Conservation (phyloP, 2,888 invertebrate genomes). For the Athalia rosae region DNA sequence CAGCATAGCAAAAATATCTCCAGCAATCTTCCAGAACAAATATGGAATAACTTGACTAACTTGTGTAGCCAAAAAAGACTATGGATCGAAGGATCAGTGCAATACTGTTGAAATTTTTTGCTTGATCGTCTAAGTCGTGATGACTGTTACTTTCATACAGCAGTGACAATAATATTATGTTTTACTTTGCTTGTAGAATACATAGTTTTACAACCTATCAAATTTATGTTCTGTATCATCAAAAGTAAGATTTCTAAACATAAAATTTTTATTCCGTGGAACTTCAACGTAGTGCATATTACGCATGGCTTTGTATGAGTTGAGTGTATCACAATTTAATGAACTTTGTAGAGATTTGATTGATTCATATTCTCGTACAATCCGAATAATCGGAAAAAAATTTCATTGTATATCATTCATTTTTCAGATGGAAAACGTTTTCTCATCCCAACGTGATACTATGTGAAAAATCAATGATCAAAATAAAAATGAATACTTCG, state of each 20-base stretch:
- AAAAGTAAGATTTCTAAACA: slow-evolving; percentile 1
- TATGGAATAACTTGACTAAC: too few species aligned
- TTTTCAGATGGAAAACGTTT: neutral
- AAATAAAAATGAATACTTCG: slow-evolving; percentile 24
- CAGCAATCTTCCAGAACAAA: neutral
- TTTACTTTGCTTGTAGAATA: slow-evolving; percentile 23
- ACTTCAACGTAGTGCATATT: slow-evolving; percentile 31
- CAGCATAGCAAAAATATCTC: neutral
- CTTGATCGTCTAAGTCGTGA: neutral
- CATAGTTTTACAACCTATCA: slow-evolving; percentile 3
- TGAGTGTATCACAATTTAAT: too few species aligned
- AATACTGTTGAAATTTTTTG: neutral
- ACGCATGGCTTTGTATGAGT: neutral
- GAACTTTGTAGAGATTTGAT: too few species aligned
- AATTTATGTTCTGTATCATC: slow-evolving; percentile 9
- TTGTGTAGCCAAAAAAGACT: too few species aligned
- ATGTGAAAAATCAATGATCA: slow-evolving; percentile 26
- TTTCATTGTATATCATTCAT: neutral
- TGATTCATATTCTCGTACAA: too few species aligned
- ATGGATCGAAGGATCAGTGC: neutral
- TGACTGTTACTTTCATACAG: neutral
- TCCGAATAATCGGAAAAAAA: neutral
- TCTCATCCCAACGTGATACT: slow-evolving; percentile 5
- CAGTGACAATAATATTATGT: neutral
- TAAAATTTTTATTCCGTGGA: neutral